Evolutionary conservation across 2,888 invertebrate species (phyloP), one percentile per base, ranked within the genome.

Genomic region (Ptychoptera albimana): DNA sequence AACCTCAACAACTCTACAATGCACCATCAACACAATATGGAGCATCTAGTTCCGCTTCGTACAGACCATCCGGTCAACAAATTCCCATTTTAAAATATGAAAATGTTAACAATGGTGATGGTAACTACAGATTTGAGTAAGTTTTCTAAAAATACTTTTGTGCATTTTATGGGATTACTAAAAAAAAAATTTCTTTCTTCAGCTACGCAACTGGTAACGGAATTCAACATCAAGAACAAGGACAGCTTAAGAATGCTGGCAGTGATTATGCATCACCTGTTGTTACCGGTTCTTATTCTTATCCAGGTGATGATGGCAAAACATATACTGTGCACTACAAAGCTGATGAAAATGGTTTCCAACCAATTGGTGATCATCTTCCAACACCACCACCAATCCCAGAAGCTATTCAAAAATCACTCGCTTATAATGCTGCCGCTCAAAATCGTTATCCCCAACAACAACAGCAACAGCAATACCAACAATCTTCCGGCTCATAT

Each of bases 371-470:
- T 43, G 80, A 80, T 37, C 84, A 84, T 61, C 63, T 84, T 52
- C 84, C 85, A 36, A 81, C 80, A 31, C 74, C 82, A 8, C 83
- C 82, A 35, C 81, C 82, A 16, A 70, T 82, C 52, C 82, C 83
- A 31, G 75, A 50, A 45, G 52, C 50, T 23, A 53, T 52, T 44
- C 46, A 48, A 50, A 50, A 48, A 46, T 50, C 50, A 1, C 37
- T 50, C n/a, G 48, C 42, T 29, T 46, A 44, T n/a, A 50, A 50
- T 29, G 50, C 50, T n/a, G 49, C 49, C 10, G 44, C 44, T 7
- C 35, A 39, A 32, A 34, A 44, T 31, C 23, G 23, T 23, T 23
- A 23, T 23, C 23, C 23, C 7, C 23, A 23, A 23, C 23, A 47
- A 23, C 45, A 45, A 16, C 37, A 29, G n/a, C 45, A 42, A 32